Base-by-base conservation (phyloP, 2,888 invertebrate genomes). In the Cephus sareptanus region DNA sequence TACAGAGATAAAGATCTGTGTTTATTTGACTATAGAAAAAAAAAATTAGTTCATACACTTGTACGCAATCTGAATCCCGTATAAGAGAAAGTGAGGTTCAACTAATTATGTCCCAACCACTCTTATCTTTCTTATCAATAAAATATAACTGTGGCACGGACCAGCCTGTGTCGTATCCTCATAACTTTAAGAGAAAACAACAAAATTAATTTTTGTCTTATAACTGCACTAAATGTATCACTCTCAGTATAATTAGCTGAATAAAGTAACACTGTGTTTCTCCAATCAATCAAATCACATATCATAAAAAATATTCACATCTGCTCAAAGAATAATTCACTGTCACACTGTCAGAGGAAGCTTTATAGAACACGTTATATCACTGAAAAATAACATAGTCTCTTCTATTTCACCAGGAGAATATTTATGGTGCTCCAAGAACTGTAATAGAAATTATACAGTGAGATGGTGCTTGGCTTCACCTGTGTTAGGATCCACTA, bases 401-500 rank as follows among this genome's bases (percentile, higher is more conserved):
- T 56, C 23, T 9, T 56, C 23, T 56, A 1, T 56, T 23, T 56
- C 23, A 56, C 23, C 56, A 56, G 56, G 4, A 15, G 40, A 56
- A 56, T 56, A 56, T 56, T 23, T 23, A 56, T 23, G 9, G 56
- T 56, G 56, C 23, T 23, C 56, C 15, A 56, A 56, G 56, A 56
- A 56, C 9, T 56, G 9, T 56, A 56, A 56, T 9, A 56, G 9
- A 56, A 56, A 56, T 69, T 76, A 77, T n/a, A 69, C 69, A 13
- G 70, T 31, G 30, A 79, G 40, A 34, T 77, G 81, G 74, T 88
- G 86, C 79, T 89, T 89, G 3, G 90, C 86, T 78, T 90, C 90
- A 35, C 90, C 90, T 0, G 90, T 90, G 73, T 87, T 89, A 1
- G 90, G 90, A 79, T 90, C 90, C 11, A 90, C 87, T 74, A 89